Evolutionary conservation across 2,888 invertebrate species (phyloP), one percentile per base, ranked within the genome.

Genomic region (Thalpophila matura): DNA sequence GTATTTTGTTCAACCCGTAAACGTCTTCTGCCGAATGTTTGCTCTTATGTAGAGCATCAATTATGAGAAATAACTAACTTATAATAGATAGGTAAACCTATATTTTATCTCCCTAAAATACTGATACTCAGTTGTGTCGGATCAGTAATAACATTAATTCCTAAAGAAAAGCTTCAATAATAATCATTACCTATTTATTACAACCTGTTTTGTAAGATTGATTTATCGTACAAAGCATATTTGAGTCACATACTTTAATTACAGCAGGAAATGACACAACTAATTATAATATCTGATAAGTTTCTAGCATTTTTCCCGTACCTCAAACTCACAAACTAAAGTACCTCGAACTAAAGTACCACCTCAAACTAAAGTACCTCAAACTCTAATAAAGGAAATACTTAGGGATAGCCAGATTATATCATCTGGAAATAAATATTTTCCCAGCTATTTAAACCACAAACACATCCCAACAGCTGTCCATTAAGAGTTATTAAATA

Each of bases 241-340:
- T 53, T 72, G 73, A 65, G 5, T 67, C 74, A 71, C 37, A 53
- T 24, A 42, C 22, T 40, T 73, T 20, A 53, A 61, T 51, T 22
- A 16, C 24, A 6, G 16, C 26, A 61, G 56, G 54, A 73, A 37
- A 40, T 71, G 49, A 63, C 22, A 35, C 16, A 29, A 12, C 49
- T 31, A 35, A 31, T 50, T 12, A 31, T 43, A 49, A 57, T 31
- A 65, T 40, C 49, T 37, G 22, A 64, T 45, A 18, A 37, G 65
- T 54, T 45, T 14, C 42, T 53, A 43, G 9, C 1, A 51, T 56
- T 70, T 68, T 71, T 31, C 68, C 6, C 64, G 0, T 40, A 51
- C 3, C 26, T n/a, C n/a, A n/a, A n/a, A n/a, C n/a, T n/a, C n/a
- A n/a, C n/a, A n/a, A n/a, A n/a, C 5, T n/a, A n/a, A 35, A 40